A percentile compares a stretch with the other conserved stretches of the same genome.
These are phyloP conservation scores for Varanus komodoensis DNA, from an alignment of 2,113 vertebrate species.

Conservation along the genomic window DNA sequence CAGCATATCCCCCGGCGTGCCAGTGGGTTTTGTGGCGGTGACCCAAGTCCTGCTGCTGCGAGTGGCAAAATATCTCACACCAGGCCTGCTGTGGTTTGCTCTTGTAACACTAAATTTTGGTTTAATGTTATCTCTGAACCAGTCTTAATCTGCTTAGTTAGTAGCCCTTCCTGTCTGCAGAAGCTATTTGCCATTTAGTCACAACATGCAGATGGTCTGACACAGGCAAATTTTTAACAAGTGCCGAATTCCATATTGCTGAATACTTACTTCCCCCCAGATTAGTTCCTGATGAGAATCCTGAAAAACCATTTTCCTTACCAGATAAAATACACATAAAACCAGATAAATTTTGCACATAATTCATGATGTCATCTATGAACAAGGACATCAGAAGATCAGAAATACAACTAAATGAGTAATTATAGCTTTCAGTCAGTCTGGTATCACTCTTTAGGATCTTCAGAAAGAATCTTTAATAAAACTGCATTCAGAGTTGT, in stretches of 20 bases:
- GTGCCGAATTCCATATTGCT: too few species aligned
- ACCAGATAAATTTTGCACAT: not conserved
- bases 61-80: too few species aligned
- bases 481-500: not conserved
- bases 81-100: too few species aligned
- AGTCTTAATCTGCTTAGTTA: not conserved
- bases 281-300: not conserved
- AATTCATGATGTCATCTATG: rapidly evolving
- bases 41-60: too few species aligned
- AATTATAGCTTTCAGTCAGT: not conserved
- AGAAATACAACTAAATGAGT: not conserved
- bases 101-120: too few species aligned
- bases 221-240: not conserved
- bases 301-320: not conserved
- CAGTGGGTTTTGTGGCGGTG: too few species aligned
- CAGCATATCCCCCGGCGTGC: too few species aligned
- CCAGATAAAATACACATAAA: not conserved
- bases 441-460: not conserved
- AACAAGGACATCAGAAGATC: not conserved
- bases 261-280: not conserved
- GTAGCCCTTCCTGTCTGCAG: too few species aligned
- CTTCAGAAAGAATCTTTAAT: not conserved
- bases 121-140: not conserved
- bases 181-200: too few species aligned
- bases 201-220: not conserved